Percentiles rank a stretch among this genome's conserved stretches.
Evolutionary conservation across 2,888 invertebrate genomes (phyloP).

Genomic region (Venusia cambrica): DNA sequence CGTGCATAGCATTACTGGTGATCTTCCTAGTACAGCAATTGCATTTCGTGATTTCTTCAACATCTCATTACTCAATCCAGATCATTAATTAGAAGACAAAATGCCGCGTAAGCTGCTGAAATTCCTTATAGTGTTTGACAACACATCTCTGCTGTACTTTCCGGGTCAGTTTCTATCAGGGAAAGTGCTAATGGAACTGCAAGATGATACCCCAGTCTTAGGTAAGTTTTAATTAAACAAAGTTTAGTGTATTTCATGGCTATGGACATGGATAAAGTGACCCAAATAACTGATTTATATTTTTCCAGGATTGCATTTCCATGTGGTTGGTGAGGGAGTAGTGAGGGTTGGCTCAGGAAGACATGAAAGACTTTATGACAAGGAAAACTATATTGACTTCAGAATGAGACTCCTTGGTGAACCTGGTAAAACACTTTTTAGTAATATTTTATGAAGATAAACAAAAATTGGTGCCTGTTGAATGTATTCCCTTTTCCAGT

Average conservation of each 20-base stretch:
- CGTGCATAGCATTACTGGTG: constrained; percentile 15
- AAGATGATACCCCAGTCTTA: constrained; percentile 95
- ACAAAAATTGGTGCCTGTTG: too few relatives aligned
- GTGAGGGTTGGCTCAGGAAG: constrained; percentile 91
- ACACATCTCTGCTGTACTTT: constrained; percentile 94
- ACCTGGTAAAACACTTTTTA: constrained; percentile 74
- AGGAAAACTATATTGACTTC: constrained; percentile 97
- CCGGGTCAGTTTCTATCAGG: constrained; percentile 96
- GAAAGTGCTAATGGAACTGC: constrained; percentile 93
- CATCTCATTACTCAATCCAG: constrained; percentile 5
- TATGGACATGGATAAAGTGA: too few relatives aligned
- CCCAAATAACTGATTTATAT: not conserved
- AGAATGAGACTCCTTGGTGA: constrained; percentile 95
- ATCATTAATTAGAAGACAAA: constrained; percentile 34
- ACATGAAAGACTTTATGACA: constrained; percentile 92
- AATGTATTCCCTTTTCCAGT: too few relatives aligned
- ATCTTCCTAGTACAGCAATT: constrained; percentile 7
- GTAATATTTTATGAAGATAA: not conserved
- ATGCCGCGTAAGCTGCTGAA: constrained; percentile 95
- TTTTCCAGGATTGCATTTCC: constrained; percentile 95
- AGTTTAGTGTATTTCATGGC: too few relatives aligned
- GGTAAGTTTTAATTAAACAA: too few relatives aligned
- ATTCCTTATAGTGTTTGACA: constrained; percentile 96
- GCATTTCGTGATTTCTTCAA: constrained; percentile 5
- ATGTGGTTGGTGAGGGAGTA: constrained; percentile 96